These are phyloP conservation scores for Germaria angustata DNA, from an alignment of 2,888 invertebrate genomes.

Conservation along the genomic window DNA sequence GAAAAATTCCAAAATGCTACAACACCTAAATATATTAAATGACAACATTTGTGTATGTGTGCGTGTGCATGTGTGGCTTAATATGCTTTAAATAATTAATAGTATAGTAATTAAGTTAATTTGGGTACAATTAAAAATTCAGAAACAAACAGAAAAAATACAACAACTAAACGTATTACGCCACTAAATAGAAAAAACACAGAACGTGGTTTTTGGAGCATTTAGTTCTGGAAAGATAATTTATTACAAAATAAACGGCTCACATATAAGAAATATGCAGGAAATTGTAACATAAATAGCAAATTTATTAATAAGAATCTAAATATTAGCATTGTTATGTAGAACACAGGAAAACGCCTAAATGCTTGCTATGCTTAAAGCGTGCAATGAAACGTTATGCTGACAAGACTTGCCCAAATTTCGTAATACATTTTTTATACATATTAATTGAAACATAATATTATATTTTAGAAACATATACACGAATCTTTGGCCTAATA, in stretches of 20 bases:
- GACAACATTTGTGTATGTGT: too few species aligned
- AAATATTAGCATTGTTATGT: neutral
- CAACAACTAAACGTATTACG: slow-evolving; percentile 37
- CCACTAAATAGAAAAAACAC: slow-evolving; percentile 51
- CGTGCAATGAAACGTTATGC: neutral
- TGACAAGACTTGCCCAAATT: slow-evolving; percentile 4
- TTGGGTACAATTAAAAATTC: slow-evolving; percentile 77
- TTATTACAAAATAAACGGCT: slow-evolving; percentile 37
- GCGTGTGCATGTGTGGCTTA: neutral
- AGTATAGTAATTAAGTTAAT: slow-evolving; percentile 76
- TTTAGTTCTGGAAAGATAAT: slow-evolving; percentile 22
- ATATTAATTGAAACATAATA: neutral
- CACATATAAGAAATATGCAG: neutral
- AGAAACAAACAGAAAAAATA: slow-evolving; percentile 52
- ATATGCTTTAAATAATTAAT: slow-evolving; percentile 75
- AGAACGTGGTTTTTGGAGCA: neutral
- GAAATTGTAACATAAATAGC: slow-evolving; percentile 20
- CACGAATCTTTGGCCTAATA: too few species aligned
- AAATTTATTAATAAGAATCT: neutral
- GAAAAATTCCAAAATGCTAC: neutral
- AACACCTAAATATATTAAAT: slow-evolving; percentile 38
- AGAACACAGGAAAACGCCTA: slow-evolving; percentile 22
- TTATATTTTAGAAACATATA: neutral
- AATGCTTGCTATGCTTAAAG: neutral
- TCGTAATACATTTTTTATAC: neutral